Conservation (phyloP, 2,888 invertebrate genomes). For the Pterostichus niger region DNA sequence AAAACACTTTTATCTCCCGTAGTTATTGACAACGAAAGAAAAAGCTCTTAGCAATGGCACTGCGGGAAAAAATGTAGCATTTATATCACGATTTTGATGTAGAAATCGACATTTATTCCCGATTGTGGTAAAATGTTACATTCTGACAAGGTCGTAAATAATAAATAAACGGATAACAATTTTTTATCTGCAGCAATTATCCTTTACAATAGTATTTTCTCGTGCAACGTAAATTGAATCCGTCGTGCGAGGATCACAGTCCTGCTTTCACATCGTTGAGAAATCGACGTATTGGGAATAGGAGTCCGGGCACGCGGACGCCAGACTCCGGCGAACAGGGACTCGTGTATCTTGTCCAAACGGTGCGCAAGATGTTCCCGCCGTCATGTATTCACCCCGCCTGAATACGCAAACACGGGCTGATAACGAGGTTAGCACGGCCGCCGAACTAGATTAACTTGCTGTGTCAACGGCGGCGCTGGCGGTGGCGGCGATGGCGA, state of each 20-base stretch:
- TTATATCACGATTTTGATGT: too few species aligned
- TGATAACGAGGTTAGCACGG: slow-evolving; percentile 61
- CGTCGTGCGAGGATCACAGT: background rate
- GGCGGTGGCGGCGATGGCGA: background rate
- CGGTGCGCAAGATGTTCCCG: slow-evolving; percentile 18
- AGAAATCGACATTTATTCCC: too few species aligned
- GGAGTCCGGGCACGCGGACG: background rate
- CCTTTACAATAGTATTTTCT: background rate
- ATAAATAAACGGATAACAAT: background rate
- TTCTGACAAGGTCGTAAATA: too few species aligned
- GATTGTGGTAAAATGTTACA: too few species aligned
- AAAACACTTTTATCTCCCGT: background rate
- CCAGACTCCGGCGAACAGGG: background rate
- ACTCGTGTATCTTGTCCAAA: slow-evolving; percentile 47
- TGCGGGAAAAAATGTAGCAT: background rate
- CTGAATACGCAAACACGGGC: slow-evolving; percentile 64
- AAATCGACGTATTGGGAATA: slow-evolving; percentile 50
- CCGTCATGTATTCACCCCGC: slow-evolving; percentile 8
- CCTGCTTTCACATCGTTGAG: slow-evolving; percentile 23
- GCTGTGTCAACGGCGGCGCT: background rate
- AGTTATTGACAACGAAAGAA: background rate
- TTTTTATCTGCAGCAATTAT: background rate
- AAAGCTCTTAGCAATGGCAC: too few species aligned
- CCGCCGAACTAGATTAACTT: slow-evolving; percentile 45
- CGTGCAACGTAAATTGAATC: background rate